These are phyloP conservation scores for Anorthoa munda DNA, from an alignment of 2,888 invertebrate species.

Conservation along the genomic window DNA sequence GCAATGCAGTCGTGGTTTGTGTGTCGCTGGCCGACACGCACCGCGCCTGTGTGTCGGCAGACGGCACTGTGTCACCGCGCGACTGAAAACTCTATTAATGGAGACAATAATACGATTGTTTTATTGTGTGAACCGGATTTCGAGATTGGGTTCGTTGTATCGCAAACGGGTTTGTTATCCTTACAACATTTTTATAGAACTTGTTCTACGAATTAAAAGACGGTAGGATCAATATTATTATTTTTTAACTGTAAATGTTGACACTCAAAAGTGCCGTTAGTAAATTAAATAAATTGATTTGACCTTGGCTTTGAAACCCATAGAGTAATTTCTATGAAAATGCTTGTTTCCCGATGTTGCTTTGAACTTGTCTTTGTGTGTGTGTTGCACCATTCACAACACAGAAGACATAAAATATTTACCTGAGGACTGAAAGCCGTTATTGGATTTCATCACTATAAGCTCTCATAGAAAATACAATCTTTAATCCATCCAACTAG, in stretches of 20 bases:
- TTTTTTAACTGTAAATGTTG: no score
- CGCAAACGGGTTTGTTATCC: not conserved
- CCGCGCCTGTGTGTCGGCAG: slow-evolving; percentile 23
- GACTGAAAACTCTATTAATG: slow-evolving; percentile 37
- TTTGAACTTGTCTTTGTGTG: not conserved
- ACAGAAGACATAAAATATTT: not conserved
- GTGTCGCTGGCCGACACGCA: slow-evolving; percentile 12
- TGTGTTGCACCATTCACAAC: not conserved
- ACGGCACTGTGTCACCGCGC: slow-evolving; percentile 22
- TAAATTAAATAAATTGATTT: no score
- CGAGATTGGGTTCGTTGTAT: slow-evolving; percentile 2
- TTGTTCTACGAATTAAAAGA: not conserved
- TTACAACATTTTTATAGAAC: not conserved
- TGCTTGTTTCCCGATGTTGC: not conserved
- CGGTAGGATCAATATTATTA: no score
- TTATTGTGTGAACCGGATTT: slow-evolving; percentile 16
- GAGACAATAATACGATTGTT: slow-evolving; percentile 3
- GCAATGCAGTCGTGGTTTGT: slow-evolving; percentile 48
- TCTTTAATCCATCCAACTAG: not conserved
- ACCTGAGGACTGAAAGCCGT: not conserved
- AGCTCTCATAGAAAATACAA: not conserved
- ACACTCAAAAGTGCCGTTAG: no score
- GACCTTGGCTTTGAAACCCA: not conserved
- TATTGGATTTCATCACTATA: not conserved
- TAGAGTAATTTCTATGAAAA: not conserved